These are phyloP conservation scores for Platynereis dumerilii DNA, from an alignment of 2,888 invertebrate species.

Conservation along the genomic window DNA sequence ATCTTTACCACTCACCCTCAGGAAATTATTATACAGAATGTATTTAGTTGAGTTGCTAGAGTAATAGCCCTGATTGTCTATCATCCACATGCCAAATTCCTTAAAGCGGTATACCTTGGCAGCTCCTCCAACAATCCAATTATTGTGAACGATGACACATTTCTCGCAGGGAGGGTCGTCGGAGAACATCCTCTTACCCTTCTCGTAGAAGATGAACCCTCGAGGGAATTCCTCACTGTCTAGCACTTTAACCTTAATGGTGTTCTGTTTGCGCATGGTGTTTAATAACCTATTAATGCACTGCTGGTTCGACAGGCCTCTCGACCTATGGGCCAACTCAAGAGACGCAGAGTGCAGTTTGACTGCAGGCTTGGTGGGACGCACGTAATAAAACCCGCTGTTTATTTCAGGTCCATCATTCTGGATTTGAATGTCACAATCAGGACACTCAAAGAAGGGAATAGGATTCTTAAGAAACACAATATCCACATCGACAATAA, in stretches of 20 bases:
- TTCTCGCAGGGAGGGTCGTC: constrained; percentile 7
- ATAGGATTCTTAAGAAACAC: constrained; percentile 32
- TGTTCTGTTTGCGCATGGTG: background rate
- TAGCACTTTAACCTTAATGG: background rate
- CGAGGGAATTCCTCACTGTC: constrained; percentile 8
- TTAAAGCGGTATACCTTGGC: constrained; percentile 22
- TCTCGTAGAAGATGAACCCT: constrained; percentile 13
- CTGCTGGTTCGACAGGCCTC: constrained; percentile 5
- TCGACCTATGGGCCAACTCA: constrained; percentile 3
- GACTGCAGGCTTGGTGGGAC: constrained; percentile 11
- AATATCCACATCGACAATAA: constrained; percentile 32
- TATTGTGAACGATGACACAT: constrained; percentile 18
- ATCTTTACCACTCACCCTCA: background rate
- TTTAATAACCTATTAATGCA: background rate
- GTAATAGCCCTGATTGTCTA: constrained; percentile 16
- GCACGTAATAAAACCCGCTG: constrained; percentile 14
- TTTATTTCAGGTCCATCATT: constrained; percentile 8
- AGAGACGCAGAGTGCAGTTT: background rate
- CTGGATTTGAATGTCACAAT: constrained; percentile 12
- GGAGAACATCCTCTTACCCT: constrained; percentile 20
- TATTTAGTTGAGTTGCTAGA: constrained; percentile 7
- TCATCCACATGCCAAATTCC: constrained; percentile 15
- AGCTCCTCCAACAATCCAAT: constrained; percentile 11
- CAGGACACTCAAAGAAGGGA: constrained; percentile 14
- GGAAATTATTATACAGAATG: constrained; percentile 8